phyloP scores from a whole-genome alignment of 2,888 invertebrate genomes.

The Furcula furcula region DNA sequence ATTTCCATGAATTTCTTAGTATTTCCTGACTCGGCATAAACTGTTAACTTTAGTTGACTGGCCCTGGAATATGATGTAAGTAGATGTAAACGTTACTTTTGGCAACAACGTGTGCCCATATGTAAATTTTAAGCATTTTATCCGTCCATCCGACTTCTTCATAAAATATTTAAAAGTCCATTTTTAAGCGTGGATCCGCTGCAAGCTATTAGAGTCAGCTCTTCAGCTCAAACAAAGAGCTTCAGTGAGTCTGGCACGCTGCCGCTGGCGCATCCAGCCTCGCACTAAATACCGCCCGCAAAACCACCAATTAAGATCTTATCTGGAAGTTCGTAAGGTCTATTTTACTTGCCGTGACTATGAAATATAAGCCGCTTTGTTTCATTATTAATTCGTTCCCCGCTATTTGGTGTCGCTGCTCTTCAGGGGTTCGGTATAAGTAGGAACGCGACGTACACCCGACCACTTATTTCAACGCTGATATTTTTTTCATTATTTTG shows the following conservation, averaged over 20 bases:
- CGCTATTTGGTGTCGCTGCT: slow-evolving; percentile 76
- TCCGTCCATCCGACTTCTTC: slow-evolving; percentile 52
- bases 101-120: slow-evolving; percentile 23
- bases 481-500: slow-evolving; percentile 38
- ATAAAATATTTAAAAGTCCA: slow-evolving; percentile 78
- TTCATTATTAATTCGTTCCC: slow-evolving; percentile 72
- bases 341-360: slow-evolving; percentile 42
- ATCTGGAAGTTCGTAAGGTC: slow-evolving; percentile 60
- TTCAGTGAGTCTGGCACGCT: slow-evolving; percentile 65
- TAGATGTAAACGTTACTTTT: too few species aligned
- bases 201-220: slow-evolving; percentile 80
- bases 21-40: too few species aligned
- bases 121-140: slow-evolving; percentile 46
- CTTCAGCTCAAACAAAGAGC: slow-evolving; percentile 79
- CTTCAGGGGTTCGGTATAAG: slow-evolving; percentile 63
- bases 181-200: slow-evolving; percentile 75
- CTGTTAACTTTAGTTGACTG: too few species aligned
- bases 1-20: too few species aligned
- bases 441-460: slow-evolving; percentile 57
- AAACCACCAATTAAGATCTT: slow-evolving; percentile 70
- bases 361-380: slow-evolving; percentile 67
- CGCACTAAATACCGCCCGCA: slow-evolving; percentile 54
- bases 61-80: too few species aligned
- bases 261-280: slow-evolving; percentile 57
- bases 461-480: slow-evolving; percentile 47